These are phyloP conservation scores for Garrulus glandarius DNA, from an alignment of 2,797 vertebrate species.

Conservation along the genomic window DNA sequence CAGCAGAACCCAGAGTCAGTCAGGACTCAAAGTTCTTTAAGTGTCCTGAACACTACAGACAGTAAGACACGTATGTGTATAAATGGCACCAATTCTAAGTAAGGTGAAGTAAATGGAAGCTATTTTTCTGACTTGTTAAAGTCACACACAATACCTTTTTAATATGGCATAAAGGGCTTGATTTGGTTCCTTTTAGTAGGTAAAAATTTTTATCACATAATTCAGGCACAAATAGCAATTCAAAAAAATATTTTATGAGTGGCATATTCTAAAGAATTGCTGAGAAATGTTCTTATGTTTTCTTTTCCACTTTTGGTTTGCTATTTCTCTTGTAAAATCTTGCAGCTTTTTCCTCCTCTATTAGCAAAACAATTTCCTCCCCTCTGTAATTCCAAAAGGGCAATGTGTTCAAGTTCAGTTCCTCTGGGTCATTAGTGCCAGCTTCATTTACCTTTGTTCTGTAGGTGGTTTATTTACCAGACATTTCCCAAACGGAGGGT, in stretches of 20 bases:
- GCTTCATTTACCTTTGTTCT: conserved; percentile 32
- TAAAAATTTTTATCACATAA: not conserved
- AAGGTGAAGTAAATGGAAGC: not conserved
- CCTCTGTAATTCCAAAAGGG: conserved; percentile 36
- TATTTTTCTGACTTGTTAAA: not conserved
- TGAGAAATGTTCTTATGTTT: not conserved
- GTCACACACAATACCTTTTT: not conserved
- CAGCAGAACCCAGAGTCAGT: not conserved
- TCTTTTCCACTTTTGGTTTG: not conserved
- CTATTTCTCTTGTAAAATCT: not conserved
- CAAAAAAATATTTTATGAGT: not conserved
- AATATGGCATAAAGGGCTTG: not conserved
- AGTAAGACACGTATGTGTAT: not conserved
- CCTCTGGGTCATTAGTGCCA: not conserved
- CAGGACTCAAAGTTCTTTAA: not conserved
- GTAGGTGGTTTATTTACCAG: conserved; percentile 34
- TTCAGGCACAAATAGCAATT: not conserved
- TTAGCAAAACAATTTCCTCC: not conserved
- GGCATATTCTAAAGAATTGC: not conserved
- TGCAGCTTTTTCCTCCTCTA: not conserved
- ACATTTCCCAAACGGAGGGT: not conserved
- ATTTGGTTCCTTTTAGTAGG: not conserved
- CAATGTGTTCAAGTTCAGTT: conserved; percentile 38
- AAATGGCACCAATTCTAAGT: not conserved
- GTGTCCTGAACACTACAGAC: not conserved